Evolutionary conservation across 1,140 invertebrate species (phyloP), one percentile per base, ranked within the genome.

Genomic region (Lepidostoma basale): DNA sequence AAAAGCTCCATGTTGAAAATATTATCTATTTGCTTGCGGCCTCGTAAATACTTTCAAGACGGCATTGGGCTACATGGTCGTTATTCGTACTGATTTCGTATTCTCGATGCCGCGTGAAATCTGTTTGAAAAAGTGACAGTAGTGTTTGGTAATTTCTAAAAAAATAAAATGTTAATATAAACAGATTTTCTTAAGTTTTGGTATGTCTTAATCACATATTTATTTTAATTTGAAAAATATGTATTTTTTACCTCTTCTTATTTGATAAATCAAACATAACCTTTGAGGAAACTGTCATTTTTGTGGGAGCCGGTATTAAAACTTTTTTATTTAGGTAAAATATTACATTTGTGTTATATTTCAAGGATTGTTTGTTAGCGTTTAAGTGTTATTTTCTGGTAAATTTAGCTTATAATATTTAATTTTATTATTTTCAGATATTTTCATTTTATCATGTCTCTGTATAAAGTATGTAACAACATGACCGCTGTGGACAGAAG

Each of bases 51-150:
- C n/a, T n/a, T n/a, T n/a, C n/a, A n/a, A n/a, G n/a, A n/a, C n/a
- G n/a, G n/a, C n/a, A n/a, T n/a, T n/a, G n/a, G n/a, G n/a, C n/a
- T n/a, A n/a, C n/a, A n/a, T 56, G n/a, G 52, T 56, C 36, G 36
- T 60, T 60, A 44, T 44, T 60, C 39, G 14, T 25, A 36, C 54
- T 39, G 20, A 40, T 52, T 44, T 60, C 39, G 14, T 25, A 36
- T 64, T 39, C 22, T 54, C 39, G 45, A 64, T 64, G 44, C 62
- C 62, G 44, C 62, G 62, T 64, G 62, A 64, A 52, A 30, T 49
- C 62, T 22, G 45, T 64, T 64, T 25, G n/a, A n/a, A 20, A 64
- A 64, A 64, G 62, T 64, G 62, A 64, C 62, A 64, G 62, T 33
- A 49, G 22, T 26, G 47, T 30, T 62, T 4, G 40, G 42, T 47